Evolutionary conservation across 2,888 invertebrate genomes (phyloP).

Genomic region (Acleris holmiana): DNA sequence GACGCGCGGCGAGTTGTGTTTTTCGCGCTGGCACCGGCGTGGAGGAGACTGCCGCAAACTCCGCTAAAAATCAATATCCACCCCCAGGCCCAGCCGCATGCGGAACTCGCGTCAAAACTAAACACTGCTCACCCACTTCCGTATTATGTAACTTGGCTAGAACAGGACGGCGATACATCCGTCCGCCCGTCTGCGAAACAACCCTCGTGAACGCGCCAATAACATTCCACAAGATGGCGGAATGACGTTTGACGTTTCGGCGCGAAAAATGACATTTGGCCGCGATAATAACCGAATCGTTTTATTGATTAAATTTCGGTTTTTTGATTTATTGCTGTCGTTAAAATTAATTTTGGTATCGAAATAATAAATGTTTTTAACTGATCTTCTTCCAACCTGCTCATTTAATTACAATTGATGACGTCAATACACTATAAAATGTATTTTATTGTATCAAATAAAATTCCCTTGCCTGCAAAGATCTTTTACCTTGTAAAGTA

Average conservation of each 20-base stretch:
- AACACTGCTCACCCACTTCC: conserved; percentile 80
- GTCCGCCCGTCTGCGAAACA: conserved; percentile 56
- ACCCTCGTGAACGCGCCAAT: conserved; percentile 68
- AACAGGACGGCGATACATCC: conserved; percentile 63
- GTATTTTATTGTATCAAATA: too few species aligned
- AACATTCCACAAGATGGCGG: conserved; percentile 65
- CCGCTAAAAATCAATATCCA: conserved; percentile 79
- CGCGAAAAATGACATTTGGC: conserved; percentile 78
- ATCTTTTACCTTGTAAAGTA: too few species aligned
- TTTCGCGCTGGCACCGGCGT: conserved; percentile 81
- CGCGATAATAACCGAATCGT: conserved; percentile 61
- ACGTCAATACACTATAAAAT: too few species aligned
- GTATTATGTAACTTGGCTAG: conserved; percentile 73
- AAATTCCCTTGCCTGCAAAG: too few species aligned
- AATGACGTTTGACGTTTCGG: conserved; percentile 79
- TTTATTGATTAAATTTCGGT: conserved; percentile 71
- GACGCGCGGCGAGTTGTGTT: conserved; percentile 74
- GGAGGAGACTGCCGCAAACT: conserved; percentile 81
- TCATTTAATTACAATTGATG: background rate
- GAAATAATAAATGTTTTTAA: conserved; percentile 38
- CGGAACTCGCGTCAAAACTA: conserved; percentile 71
- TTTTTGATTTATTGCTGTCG: conserved; percentile 50
- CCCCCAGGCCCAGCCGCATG: conserved; percentile 73
- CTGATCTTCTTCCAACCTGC: conserved; percentile 22
- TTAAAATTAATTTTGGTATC: conserved; percentile 36